Evolutionary conservation across 1,140 invertebrate species (phyloP), one percentile per base, ranked within the genome.

Genomic region (Planococcus citri): DNA sequence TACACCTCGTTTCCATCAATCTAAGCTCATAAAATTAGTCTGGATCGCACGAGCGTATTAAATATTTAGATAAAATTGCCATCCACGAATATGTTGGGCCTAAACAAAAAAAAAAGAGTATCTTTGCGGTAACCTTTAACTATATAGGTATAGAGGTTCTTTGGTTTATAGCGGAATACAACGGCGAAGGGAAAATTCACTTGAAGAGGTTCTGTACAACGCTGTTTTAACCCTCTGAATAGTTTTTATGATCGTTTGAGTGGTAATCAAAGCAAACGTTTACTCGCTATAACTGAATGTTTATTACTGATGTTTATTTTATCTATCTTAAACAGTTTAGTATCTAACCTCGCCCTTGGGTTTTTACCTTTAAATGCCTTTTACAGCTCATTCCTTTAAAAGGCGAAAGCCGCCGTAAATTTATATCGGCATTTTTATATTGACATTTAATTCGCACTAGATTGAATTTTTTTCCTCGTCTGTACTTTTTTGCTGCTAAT

Each of bases 271-370:
- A 64, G 60, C 60, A 64, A 64, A 64, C 60, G 60, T 64, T 64
- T 64, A 64, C 60, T 64, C 60, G 60, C 60, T 64, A 64, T 64
- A 64, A 64, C 60, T 64, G 60, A 64, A 64, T 64, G 60, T 64
- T 64, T 64, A 64, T 64, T 64, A 64, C 60, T 64, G 60, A 64
- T 64, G 60, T 64, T 64, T 64, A 64, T 64, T 64, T 64, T 64
- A 64, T 64, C 60, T 64, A 64, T 64, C 60, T 64, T 64, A 64
- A 64, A 64, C 60, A 64, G 60, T 64, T 64, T 64, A 64, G 60
- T 27, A 64, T 64, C 60, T 64, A 64, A 64, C 60, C 60, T 64
- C 60, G 60, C 60, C 60, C 60, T 64, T 64, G 60, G 60, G 60
- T 64, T 64, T 64, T 64, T 64, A 64, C 60, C 60, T 64, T 9